Evolutionary conservation across 2,113 vertebrate species (phyloP).

Genomic region (Lepidothrix coronata): DNA sequence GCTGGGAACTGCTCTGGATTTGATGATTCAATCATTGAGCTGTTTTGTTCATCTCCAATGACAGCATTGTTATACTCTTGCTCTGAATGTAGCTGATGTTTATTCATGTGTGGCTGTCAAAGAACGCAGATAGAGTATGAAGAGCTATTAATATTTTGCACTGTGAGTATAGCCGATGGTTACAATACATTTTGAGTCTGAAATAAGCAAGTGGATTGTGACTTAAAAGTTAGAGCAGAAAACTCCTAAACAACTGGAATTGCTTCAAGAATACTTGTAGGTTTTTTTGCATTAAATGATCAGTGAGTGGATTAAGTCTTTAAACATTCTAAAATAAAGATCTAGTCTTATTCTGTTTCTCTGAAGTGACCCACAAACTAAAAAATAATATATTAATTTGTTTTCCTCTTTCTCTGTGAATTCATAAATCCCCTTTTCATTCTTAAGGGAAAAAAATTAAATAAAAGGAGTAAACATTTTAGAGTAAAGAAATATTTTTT

Average conservation of each 20-base stretch:
- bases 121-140: not conserved
- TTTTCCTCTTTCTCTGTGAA: not conserved
- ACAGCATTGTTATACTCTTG: rapidly evolving
- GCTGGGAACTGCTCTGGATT: not conserved
- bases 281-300: not conserved
- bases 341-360: not conserved
- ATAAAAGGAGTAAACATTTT: not conserved
- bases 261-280: not conserved
- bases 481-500: not conserved
- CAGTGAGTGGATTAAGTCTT: not conserved
- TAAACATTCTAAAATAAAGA: not conserved
- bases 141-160: not conserved
- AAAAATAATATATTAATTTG: not conserved
- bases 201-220: not conserved
- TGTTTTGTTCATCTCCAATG: not conserved
- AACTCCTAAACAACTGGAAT: not conserved
- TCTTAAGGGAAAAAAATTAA: not conserved
- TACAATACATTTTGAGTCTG: not conserved
- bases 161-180: not conserved
- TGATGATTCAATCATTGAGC: not conserved
- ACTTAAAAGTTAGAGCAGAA: not conserved
- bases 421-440: rapidly evolving
- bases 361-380: not conserved
- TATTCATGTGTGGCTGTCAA: not conserved
- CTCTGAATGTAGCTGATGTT: not conserved